Base-by-base conservation (phyloP, 2,113 vertebrate species). In the Saccopteryx leptura region DNA sequence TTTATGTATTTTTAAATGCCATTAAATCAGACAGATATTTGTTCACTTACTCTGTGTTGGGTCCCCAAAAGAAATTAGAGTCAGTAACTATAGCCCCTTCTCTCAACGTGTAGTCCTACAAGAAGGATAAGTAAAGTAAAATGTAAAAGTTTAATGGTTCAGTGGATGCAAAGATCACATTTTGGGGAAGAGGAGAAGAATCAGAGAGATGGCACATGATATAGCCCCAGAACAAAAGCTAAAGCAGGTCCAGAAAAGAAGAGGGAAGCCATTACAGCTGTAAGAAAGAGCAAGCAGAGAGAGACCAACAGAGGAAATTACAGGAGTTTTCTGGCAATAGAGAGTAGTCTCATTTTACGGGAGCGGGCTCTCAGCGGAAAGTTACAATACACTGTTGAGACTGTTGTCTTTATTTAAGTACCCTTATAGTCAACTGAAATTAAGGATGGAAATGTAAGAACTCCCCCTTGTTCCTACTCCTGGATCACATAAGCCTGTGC, bases 401-500 rank as follows among this genome's bases (percentile, higher is more conserved):
- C 63, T 50, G 79, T 92, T 56, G 69, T 78, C 54, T 80, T 90
- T 93, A 52, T 65, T 93, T 78, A 66, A 90, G 78, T 92, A 24
- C 21, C 84, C 75, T 72, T 86, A n/a, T 17, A 90, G 61, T 63
- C 61, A 58, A 19, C 56, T 81, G 68, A 58, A 93, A 52, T 80
- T 91, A 39, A 85, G 69, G 48, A 33, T 81, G 61, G 82, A 78
- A 91, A 78, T 68, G 50, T 39, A 81, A 54, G 80, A 81, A 81
- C 65, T 54, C 79, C 15, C 28, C 74, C 89, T 75, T 26, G 4
- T 91, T 82, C 18, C 39, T 71, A 9, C 21, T 56, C 18, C 26
- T n/a, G 23, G 60, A 86, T 21, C 72, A 48, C 28, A 65, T 63
- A 84, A 88, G 46, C 72, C 66, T 80, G 7, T 69, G 31, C 52